phyloP scores from a whole-genome alignment of 37 sponge, comb jelly and placozoan species.

The Tethya wilhelma region DNA sequence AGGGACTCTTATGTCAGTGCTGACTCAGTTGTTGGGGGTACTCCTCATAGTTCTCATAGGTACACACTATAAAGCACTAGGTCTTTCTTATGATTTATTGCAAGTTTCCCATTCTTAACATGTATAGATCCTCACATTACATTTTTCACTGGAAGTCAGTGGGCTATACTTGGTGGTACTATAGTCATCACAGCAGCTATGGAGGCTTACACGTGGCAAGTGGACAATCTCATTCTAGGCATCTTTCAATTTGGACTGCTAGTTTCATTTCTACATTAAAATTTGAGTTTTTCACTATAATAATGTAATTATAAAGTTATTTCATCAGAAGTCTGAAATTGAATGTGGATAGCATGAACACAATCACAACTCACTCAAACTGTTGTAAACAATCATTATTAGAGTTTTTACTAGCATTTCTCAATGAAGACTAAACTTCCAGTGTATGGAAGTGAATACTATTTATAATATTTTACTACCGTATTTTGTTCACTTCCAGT shows the following conservation, averaged over 20 bases:
- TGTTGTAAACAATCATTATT: too few relatives aligned
- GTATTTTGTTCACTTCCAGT: conserved; percentile 4
- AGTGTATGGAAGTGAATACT: too few relatives aligned
- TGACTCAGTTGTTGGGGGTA: conserved; percentile 52
- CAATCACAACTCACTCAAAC: too few relatives aligned
- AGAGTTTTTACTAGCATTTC: too few relatives aligned
- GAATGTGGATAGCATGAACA: too few relatives aligned
- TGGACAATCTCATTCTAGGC: conserved; percentile 82
- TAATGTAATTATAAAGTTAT: too few relatives aligned
- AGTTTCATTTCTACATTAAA: conserved; percentile 34
- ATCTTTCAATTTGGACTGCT: conserved; percentile 56
- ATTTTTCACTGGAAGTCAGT: conserved; percentile 26
- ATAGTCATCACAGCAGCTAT: conserved; percentile 55
- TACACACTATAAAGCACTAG: not conserved
- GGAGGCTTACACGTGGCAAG: conserved; percentile 84
- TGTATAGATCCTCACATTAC: conserved; percentile 42
- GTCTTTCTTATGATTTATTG: not conserved
- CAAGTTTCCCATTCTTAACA: not conserved
- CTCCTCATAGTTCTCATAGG: conserved; percentile 47
- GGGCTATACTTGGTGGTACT: conserved; percentile 14
- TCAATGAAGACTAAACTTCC: too few relatives aligned
- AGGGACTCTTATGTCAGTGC: conserved; percentile 50
- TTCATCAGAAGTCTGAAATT: too few relatives aligned
- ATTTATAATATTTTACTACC: too few relatives aligned
- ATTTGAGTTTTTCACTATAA: too few relatives aligned